Percentiles rank a stretch among this genome's conserved stretches.
phyloP scores from a whole-genome alignment of 2,797 vertebrate species.

The Mergus octosetaceus region DNA sequence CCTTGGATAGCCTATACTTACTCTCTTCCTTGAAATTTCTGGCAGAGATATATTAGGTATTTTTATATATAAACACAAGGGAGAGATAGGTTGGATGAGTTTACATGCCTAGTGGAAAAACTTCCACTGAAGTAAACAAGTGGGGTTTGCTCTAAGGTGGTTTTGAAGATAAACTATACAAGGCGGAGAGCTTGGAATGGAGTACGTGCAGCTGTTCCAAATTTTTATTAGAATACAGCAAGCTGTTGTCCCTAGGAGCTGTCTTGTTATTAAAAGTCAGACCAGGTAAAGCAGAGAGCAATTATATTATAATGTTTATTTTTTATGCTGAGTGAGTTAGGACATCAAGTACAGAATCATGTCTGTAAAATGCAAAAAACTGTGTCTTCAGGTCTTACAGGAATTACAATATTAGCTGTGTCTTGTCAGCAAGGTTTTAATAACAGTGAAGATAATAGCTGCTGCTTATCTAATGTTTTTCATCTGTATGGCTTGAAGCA shows the following conservation, averaged over 20 bases:
- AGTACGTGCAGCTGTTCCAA: background rate
- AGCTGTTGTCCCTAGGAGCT: background rate
- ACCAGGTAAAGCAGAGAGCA: slow-evolving; percentile 27
- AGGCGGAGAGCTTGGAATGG: slow-evolving; percentile 5
- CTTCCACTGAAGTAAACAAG: slow-evolving; percentile 55
- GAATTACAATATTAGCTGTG: background rate
- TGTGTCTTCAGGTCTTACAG: background rate
- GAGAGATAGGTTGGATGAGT: slow-evolving; percentile 27
- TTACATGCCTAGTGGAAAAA: slow-evolving; percentile 54
- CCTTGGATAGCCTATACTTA: background rate
- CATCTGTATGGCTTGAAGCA: background rate
- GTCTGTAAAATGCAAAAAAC: background rate
- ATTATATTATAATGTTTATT: slow-evolving; percentile 4
- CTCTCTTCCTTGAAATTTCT: slow-evolving; percentile 25
- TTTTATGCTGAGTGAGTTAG: background rate
- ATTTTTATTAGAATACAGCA: slow-evolving; percentile 1
- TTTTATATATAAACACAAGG: slow-evolving; percentile 49
- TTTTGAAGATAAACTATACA: slow-evolving; percentile 49
- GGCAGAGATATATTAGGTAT: slow-evolving; percentile 45
- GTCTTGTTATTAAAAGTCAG: slow-evolving; percentile 13
- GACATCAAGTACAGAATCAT: background rate
- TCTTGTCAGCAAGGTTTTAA: slow-evolving; percentile 37
- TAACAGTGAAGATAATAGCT: background rate
- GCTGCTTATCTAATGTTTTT: slow-evolving; percentile 14
- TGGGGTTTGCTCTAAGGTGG: slow-evolving; percentile 26